Conservation (phyloP, 2,113 vertebrate species). For the Pygoscelis adeliae region DNA sequence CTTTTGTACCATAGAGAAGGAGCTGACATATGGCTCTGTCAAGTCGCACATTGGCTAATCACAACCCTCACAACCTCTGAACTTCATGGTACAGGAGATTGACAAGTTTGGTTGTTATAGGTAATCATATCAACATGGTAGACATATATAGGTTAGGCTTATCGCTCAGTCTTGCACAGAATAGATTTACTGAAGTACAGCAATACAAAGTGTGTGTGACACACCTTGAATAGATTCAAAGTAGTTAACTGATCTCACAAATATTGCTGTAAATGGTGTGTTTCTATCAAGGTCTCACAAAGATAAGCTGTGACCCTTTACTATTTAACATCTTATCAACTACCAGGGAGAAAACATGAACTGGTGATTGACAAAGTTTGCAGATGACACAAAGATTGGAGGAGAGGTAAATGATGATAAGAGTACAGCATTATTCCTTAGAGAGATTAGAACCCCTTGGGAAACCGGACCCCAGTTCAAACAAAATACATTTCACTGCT, state of each 20-base stretch:
- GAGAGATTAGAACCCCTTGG: conserved; percentile 16
- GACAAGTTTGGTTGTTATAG: background rate
- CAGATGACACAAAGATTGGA: conserved; percentile 30
- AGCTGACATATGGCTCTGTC: conserved; percentile 9
- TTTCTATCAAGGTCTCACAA: conserved; percentile 3
- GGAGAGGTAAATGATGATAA: conserved; percentile 4
- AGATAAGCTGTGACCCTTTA: conserved; percentile 25
- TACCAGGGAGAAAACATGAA: background rate
- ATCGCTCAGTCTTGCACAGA: background rate
- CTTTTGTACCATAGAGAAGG: background rate
- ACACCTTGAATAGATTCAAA: background rate
- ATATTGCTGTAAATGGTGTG: background rate
- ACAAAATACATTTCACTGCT: background rate
- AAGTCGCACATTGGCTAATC: conserved; percentile 18
- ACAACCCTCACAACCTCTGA: background rate
- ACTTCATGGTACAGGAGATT: background rate
- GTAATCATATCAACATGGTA: background rate
- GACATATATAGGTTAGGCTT: background rate
- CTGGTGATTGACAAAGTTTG: conserved; percentile 42
- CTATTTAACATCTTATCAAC: conserved; percentile 36
- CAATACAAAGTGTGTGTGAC: background rate
- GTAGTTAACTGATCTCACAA: conserved; percentile 5
- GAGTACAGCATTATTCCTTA: background rate
- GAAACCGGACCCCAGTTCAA: background rate
- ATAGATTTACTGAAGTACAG: background rate